Evolutionary conservation across 1,140 invertebrate species (phyloP), one percentile per base, ranked within the genome.

Genomic region (Stenopsyche tienmushanensis): DNA sequence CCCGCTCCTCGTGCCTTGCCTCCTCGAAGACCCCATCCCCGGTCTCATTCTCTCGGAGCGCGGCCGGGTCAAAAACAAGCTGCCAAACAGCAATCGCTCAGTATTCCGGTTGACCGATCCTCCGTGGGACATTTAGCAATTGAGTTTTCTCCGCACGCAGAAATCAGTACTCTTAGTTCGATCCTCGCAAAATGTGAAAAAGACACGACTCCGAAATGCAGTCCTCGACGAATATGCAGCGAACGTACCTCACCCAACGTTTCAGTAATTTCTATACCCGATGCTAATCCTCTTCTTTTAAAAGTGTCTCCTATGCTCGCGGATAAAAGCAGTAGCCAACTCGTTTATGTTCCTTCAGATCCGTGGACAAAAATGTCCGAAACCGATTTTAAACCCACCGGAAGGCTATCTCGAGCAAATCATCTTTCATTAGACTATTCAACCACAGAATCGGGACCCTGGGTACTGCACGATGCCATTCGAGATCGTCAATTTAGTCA

Each of bases 201-300:
- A 25, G 41, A 18, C 9, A 25, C 44, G 3, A 41, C 65, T 1
- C 62, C 59, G 2, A 41, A 52, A 66, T 73, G 60, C 39, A 80
- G 79, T 65, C 66, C 13, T 24, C 50, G 67, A 17, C 65, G 66
- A 24, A 66, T 66, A 18, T 59, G 60, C 42, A 75, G 72, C 41
- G 75, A 77, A 66, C 74, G 75, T 55, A 75, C 76, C 8, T 78
- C 77, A 2, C 77, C 77, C 21, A 76, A 73, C 64, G 71, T 73
- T 44, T 55, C 75, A 1, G 74, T 74, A 26, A 64, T 71, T 18
- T 70, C 69, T 21, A 65, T 70, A 8, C 49, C 62, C n/a, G 64
- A 70, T 29, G 49, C 55, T 23, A 55, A 64, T 17, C 72, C 72
- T 2, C 39, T 64, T 2, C 73, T 57, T 44, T 72, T 73, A 59